Base-by-base conservation (phyloP, 2,888 invertebrate genomes). In the Dinocampus coccinellae region DNA sequence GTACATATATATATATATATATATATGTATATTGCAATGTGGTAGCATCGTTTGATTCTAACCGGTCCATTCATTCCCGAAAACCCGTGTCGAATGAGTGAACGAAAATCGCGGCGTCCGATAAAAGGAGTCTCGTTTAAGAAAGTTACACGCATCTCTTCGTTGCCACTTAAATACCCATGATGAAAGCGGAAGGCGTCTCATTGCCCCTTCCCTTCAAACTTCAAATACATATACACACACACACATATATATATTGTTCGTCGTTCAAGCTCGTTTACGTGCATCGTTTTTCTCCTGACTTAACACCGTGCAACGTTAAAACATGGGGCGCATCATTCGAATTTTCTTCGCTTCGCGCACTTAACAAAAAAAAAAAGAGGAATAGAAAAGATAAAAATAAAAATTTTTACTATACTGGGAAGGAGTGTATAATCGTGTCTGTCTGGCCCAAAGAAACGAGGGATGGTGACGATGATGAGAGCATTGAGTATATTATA, bases 21-120 rank as follows among this genome's bases (percentile, higher is more conserved):
- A 16, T n/a, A 47, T n/a, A n/a, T 47, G 16, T 47, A 22, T 61
- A 20, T 39, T 42, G 9, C 24, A 22, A 29, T 29, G 60, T 34
- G 60, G 60, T 70, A 63, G 70, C 68, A 63, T 67, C 65, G 64
- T 73, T 73, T 71, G 71, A 75, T 73, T 75, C 67, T 64, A 72
- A 67, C 39, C 73, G 76, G 70, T 72, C 69, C 29, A 57, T 63
- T 64, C 68, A 73, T 80, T 77, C 78, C 81, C 77, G 74, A 75
- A 16, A 76, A 78, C 76, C 81, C 85, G 82, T 83, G 76, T 80
- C 85, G 83, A 85, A 87, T 85, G 69, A 76, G 80, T 84, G 84
- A 85, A 86, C 85, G 83, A 83, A 85, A 85, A 86, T 85, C 80
- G 83, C 81, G 82, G 82, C 82, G 75, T 77, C 74, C 78, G 79